Evolutionary conservation across 2,888 invertebrate genomes (phyloP), one percentile per base, ranked within the genome.

Genomic region (Philereme transversata): DNA sequence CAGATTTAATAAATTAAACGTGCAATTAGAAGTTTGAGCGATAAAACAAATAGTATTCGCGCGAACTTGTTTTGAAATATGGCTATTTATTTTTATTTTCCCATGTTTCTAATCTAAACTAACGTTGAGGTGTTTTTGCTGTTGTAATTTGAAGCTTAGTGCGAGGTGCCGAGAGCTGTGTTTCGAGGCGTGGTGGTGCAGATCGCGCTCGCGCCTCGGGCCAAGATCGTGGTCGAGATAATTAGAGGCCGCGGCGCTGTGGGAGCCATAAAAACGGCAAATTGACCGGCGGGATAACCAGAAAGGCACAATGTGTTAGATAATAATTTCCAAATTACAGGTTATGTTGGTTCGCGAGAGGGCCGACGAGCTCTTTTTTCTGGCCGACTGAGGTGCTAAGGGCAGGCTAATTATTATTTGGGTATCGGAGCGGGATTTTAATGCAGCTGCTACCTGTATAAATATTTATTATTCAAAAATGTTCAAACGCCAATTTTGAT

Each of bases 301-400:
- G 90, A 92, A 91, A 92, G 92, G 91, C 92, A 91, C 90, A 92
- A 92, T 92, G 91, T 92, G 92, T 92, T 92, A 92, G 91, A 92
- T 91, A 91, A 91, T 91, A 91, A 92, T 91, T 92, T 92, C 90
- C 90, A 91, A 92, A 91, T 92, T 92, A 91, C 87, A 90, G 91
- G 92, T 90, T 91, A 82, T 86, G 89, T 86, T 81, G 83, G 89
- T 90, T 90, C 83, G 90, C 90, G 85, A 86, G 87, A 85, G 86
- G 77, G 78, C 82, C 84, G 83, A 72, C 78, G 78, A 79, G 78
- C 72, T 84, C 85, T 88, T 90, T 90, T 90, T 90, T 87, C 86
- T 84, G 78, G 82, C 86, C 86, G 86, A 83, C 87, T 81, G 86
- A 91, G 92, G 91, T 92, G 91, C 91, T 90, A 92, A 92, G 90